These are phyloP conservation scores for Leptinotarsa undecemlineata DNA, from an alignment of 1,140 invertebrate species.

Conservation along the genomic window DNA sequence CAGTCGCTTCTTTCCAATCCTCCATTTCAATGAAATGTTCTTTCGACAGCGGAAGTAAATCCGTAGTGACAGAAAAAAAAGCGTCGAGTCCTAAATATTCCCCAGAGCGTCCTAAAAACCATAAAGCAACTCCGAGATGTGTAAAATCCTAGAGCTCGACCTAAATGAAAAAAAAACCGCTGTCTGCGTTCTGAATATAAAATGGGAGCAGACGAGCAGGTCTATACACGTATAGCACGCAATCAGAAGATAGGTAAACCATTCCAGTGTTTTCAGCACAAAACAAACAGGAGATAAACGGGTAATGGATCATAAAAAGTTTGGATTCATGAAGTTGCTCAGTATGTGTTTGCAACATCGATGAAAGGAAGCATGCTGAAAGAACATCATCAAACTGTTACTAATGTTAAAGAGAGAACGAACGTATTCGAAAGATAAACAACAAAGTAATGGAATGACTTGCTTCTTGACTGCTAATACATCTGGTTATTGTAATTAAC, in stretches of 20 bases:
- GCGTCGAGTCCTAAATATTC: slow-evolving; percentile 10
- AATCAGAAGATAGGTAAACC: slow-evolving; percentile 15
- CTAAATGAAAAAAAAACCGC: slow-evolving; percentile 27
- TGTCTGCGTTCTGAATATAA: slow-evolving; percentile 25
- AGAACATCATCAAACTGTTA: neutral
- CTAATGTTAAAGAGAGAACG: neutral
- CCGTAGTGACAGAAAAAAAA: slow-evolving; percentile 11
- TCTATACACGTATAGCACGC: slow-evolving; percentile 9
- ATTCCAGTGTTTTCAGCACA: slow-evolving; percentile 6
- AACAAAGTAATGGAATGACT: no score
- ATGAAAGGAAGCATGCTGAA: neutral
- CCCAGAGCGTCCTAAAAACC: slow-evolving; percentile 12
- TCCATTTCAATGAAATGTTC: slow-evolving; percentile 11
- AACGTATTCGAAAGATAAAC: neutral
- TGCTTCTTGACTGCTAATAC: no score
- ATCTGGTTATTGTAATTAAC: no score
- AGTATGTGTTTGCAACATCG: neutral
- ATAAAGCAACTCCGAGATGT: slow-evolving; percentile 27
- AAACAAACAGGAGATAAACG: neutral
- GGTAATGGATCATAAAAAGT: neutral
- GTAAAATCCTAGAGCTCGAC: slow-evolving; percentile 21
- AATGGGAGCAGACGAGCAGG: slow-evolving; percentile 3
- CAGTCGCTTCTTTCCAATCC: neutral
- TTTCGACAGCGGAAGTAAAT: neutral
- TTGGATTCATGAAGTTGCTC: neutral